Evolutionary conservation across 2,888 invertebrate species (phyloP).

Genomic region (Brassicogethes aeneus): DNA sequence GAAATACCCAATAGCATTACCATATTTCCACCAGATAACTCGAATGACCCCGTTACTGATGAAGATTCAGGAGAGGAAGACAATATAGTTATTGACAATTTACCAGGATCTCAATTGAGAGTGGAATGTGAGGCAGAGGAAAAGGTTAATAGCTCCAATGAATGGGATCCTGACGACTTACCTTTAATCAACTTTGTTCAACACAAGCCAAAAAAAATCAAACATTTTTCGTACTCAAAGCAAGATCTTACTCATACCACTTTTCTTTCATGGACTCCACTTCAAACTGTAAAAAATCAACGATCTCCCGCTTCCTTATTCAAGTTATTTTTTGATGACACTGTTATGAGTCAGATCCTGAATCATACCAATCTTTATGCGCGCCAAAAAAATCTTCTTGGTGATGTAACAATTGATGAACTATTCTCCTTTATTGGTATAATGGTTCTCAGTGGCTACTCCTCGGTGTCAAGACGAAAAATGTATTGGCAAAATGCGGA

Average conservation of each 20-base stretch:
- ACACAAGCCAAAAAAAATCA: too few species aligned
- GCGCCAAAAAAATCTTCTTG: background rate
- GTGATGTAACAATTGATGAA: background rate
- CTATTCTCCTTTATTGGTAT: background rate
- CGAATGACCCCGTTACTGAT: too few species aligned
- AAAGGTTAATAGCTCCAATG: constrained; percentile 1
- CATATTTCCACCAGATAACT: constrained; percentile 6
- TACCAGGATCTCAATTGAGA: constrained; percentile 4
- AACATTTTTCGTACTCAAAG: too few species aligned
- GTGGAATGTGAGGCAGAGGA: constrained; percentile 2
- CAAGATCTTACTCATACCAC: too few species aligned
- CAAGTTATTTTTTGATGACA: background rate
- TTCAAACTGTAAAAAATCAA: too few species aligned
- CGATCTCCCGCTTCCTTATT: too few species aligned
- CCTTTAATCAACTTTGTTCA: constrained; percentile 5
- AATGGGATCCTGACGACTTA: constrained; percentile 1
- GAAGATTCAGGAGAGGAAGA: constrained; percentile 4
- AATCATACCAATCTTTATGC: background rate
- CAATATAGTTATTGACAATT: background rate
- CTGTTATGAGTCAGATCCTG: background rate
- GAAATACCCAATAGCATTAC: constrained; percentile 4
- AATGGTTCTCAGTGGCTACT: background rate
- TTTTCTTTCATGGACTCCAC: too few species aligned
- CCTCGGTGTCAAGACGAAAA: constrained; percentile 9
- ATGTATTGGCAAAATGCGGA: constrained; percentile 22